Evolutionary conservation across 2,113 vertebrate genomes (phyloP), one percentile per base, ranked within the genome.

Genomic region (Gymnocephalus cernua): DNA sequence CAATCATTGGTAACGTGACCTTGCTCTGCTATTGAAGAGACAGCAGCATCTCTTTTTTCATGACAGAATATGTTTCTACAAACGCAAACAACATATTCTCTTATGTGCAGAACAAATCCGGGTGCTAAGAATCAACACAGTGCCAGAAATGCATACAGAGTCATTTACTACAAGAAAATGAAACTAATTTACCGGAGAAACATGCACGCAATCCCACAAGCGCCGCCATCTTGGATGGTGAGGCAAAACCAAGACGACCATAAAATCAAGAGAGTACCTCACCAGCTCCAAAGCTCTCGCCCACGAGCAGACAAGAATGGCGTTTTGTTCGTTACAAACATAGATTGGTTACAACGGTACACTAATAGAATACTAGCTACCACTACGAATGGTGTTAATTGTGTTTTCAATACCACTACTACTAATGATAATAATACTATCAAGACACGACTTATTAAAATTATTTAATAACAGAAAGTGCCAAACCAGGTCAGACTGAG

Each of bases 171-270:
- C 0, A 13, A 50, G 35, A 38, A 2, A 73, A 61, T 73, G 35
- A 32, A 82, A 82, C 5, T 0, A 27, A 80, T 85, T 93, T 93
- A 95, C 95, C 95, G 0, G 94, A 95, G 74, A 93, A 79, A 84
- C 93, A 95, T 35, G 95, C 94, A 80, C 95, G 95, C 38, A 95
- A 7, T 0, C 93, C 90, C 45, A 95, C 80, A n/a, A 95, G 92
- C 92, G 93, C 88, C 76, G 95, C 95, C 95, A 96, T 96, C 89
- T 95, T 95, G 86, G 74, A 86, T 74, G 62, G 32, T 62, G 50
- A 44, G 44, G 38, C 63, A 69, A 85, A 59, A 21, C 82, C 50
- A 77, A 92, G 93, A 85, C 0, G 3, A 74, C 2, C 0, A 0
- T 11, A 6, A 27, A 1, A 2, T 47, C 56, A 90, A 89, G 88